phyloP scores from a whole-genome alignment of 1,140 invertebrate species.

The Panagrolaimus sp. region DNA sequence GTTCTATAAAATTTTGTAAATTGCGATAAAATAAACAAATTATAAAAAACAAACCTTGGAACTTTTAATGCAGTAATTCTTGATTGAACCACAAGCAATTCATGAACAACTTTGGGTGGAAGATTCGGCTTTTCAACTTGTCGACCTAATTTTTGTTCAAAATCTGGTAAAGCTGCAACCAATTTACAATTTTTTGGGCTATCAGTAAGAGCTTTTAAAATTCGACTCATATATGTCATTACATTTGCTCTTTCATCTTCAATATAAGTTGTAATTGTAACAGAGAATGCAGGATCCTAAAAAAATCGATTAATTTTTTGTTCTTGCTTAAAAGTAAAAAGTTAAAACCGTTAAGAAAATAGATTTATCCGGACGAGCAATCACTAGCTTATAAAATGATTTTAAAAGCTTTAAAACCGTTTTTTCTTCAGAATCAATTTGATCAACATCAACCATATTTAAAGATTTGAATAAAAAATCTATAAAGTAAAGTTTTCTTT shows the following conservation, averaged over 20 bases:
- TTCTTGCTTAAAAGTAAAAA: not conserved
- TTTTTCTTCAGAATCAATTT: not conserved
- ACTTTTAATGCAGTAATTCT: slow-evolving; percentile 5
- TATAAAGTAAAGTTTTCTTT: too few species aligned
- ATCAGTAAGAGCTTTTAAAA: not conserved
- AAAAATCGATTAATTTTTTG: not conserved
- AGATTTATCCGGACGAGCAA: slow-evolving; percentile 9
- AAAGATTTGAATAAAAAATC: too few species aligned
- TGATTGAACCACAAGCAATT: not conserved
- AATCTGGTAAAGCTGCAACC: not conserved
- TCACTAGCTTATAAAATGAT: slow-evolving; percentile 1
- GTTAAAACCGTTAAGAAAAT: not conserved
- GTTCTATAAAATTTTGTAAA: not conserved
- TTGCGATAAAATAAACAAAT: not conserved
- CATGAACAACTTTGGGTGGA: slow-evolving; percentile 1
- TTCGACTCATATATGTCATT: slow-evolving; percentile 3
- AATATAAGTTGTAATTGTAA: slow-evolving; percentile 3
- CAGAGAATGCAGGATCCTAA: not conserved
- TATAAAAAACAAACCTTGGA: not conserved
- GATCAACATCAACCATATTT: not conserved
- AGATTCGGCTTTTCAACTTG: slow-evolving; percentile 7
- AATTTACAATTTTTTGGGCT: slow-evolving; percentile 6
- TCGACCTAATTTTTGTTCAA: not conserved
- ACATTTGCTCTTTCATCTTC: slow-evolving; percentile 9
- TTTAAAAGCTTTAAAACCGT: not conserved